Percentiles rank a stretch among this genome's conserved stretches.
phyloP scores from a whole-genome alignment of 2,888 invertebrate species.

The Ctena decussata region DNA sequence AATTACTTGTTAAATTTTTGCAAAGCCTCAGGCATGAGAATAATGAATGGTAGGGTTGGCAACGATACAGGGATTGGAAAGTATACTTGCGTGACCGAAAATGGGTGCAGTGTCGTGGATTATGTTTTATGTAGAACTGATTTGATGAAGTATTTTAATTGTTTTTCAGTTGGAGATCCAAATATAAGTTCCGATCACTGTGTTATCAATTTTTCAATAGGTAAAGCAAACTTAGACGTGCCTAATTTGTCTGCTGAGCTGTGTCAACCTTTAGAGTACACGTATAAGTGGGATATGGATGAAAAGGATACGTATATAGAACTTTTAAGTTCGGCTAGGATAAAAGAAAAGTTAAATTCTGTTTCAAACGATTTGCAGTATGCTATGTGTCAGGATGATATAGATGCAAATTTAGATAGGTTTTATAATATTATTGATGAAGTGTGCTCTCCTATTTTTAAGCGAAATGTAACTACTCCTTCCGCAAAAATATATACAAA shows the following conservation, averaged over 20 bases:
- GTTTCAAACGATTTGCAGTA: neutral
- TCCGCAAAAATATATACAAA: neutral
- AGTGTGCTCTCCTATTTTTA: conserved; percentile 1
- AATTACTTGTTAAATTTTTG: conserved; percentile 14
- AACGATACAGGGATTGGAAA: conserved; percentile 14
- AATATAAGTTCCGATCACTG: conserved; percentile 40
- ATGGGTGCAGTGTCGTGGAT: conserved; percentile 24
- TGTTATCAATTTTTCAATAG: conserved; percentile 14
- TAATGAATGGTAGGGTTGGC: conserved; percentile 26
- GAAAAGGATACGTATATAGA: neutral
- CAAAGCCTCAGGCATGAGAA: conserved; percentile 25
- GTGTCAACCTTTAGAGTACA: neutral
- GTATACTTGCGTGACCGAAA: conserved; percentile 17
- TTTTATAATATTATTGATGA: neutral
- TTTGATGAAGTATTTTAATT: neutral
- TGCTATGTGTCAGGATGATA: neutral
- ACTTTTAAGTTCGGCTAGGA: neutral
- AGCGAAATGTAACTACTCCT: neutral
- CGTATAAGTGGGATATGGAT: neutral
- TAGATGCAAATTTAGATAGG: neutral
- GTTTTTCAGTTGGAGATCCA: conserved; percentile 5
- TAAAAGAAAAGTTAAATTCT: neutral
- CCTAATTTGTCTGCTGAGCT: neutral
- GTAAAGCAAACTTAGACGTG: neutral
- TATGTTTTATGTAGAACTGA: conserved; percentile 25